phyloP scores from a whole-genome alignment of 2,888 invertebrate genomes.

The Tipula helvola region DNA sequence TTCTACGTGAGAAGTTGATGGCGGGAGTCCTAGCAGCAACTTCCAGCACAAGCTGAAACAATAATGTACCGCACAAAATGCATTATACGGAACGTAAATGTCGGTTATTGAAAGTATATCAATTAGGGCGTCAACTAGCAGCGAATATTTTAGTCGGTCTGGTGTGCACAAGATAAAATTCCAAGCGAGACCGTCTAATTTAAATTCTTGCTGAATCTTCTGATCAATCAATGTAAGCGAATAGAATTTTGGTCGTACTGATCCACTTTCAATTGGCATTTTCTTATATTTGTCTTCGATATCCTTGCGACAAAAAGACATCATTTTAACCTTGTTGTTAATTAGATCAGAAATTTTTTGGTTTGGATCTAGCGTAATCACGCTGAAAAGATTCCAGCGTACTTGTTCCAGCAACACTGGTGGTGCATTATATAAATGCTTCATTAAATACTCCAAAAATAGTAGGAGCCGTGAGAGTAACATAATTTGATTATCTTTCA shows the following conservation, averaged over 20 bases:
- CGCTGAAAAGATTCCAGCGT: conserved; percentile 66
- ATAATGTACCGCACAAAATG: conserved; percentile 76
- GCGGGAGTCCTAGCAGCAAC: conserved; percentile 73
- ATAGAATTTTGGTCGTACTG: conserved; percentile 85
- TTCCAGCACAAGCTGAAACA: conserved; percentile 57
- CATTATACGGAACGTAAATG: conserved; percentile 48
- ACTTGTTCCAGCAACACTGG: conserved; percentile 76
- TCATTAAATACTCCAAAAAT: conserved; percentile 87
- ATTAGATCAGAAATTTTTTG: conserved; percentile 38
- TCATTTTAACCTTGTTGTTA: conserved; percentile 45
- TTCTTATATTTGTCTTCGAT: conserved; percentile 64
- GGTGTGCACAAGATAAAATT: conserved; percentile 89
- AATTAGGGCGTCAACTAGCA: conserved; percentile 74
- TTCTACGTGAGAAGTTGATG: conserved; percentile 79
- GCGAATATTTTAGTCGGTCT: conserved; percentile 79
- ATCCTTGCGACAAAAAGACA: conserved; percentile 55
- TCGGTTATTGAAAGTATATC: conserved; percentile 71
- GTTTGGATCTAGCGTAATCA: conserved; percentile 44
- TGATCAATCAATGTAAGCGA: conserved; percentile 66
- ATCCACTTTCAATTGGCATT: conserved; percentile 38
- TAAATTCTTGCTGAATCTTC: conserved; percentile 62
- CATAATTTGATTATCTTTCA: conserved; percentile 54
- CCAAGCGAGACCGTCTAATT: conserved; percentile 83
- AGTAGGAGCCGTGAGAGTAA: conserved; percentile 72
- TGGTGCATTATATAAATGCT: conserved; percentile 89